Conservation (phyloP, 2,113 vertebrate species). For the Chloebia gouldiae region DNA sequence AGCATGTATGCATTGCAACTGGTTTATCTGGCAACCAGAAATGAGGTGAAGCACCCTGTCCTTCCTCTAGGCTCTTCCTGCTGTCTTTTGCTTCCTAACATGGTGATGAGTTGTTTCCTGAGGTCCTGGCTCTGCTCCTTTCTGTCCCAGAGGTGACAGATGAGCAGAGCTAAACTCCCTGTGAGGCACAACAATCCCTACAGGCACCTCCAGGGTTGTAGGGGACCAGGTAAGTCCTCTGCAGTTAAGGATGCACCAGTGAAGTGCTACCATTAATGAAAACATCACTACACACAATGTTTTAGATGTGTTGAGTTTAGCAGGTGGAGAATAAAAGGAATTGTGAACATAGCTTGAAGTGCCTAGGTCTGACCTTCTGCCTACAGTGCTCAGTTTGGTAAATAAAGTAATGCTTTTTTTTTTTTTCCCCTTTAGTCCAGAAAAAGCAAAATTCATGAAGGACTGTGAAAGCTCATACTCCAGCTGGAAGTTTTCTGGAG, state of each 20-base stretch:
- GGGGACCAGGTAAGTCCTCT: neutral
- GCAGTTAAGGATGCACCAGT: neutral
- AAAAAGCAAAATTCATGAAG: conserved; percentile 89
- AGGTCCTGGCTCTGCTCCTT: neutral
- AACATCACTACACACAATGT: accelerated
- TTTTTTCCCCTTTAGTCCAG: conserved; percentile 66
- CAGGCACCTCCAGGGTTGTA: neutral
- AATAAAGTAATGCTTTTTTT: neutral
- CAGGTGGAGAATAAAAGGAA: neutral
- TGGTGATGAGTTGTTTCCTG: neutral
- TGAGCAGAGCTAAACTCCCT: neutral
- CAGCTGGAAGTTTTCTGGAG: conserved; percentile 95
- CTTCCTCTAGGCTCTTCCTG: neutral
- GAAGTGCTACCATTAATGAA: neutral
- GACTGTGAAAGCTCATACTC: conserved; percentile 93
- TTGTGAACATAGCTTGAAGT: neutral
- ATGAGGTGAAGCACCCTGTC: neutral
- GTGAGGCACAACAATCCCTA: neutral
- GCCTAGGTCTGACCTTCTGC: neutral
- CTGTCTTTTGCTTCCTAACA: neutral
- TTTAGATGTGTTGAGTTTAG: neutral
- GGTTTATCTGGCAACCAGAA: neutral
- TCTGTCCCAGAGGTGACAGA: neutral
- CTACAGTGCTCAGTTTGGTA: neutral
- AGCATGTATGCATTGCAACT: neutral